These are phyloP conservation scores for Corythaeola cristata DNA, from an alignment of 2,113 vertebrate genomes.

Conservation along the genomic window DNA sequence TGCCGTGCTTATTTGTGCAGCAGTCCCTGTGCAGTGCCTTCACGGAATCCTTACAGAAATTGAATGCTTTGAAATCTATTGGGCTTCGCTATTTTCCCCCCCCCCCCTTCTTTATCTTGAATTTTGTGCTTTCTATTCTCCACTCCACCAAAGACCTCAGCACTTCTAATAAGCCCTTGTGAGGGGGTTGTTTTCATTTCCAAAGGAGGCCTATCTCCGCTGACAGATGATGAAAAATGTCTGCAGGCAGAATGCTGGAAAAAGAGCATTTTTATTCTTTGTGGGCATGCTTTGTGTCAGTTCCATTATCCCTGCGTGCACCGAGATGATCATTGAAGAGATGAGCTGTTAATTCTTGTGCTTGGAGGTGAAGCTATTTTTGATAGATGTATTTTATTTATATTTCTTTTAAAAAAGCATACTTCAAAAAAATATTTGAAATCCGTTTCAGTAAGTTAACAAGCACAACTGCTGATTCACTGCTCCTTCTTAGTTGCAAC, in stretches of 20 bases:
- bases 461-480: neutral
- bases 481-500: neutral
- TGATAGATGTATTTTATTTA: neutral
- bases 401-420: neutral
- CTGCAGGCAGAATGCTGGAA: constrained; percentile 15
- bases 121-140: neutral
- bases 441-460: neutral
- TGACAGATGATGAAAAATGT: constrained; percentile 22
- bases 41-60: neutral
- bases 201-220: neutral
- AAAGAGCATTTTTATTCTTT: neutral
- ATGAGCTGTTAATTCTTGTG: constrained; percentile 10
- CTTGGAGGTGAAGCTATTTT: neutral
- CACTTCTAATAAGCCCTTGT: neutral
- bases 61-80: neutral
- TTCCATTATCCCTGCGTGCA: neutral
- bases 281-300: neutral
- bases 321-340: neutral
- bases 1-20: neutral
- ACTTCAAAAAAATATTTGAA: neutral
- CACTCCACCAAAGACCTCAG: neutral
- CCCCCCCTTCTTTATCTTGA: neutral
- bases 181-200: constrained; percentile 7
- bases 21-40: neutral
- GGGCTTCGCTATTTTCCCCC: neutral